Evolutionary conservation across 2,888 invertebrate species (phyloP).

Genomic region (Cerastis rubricosa): DNA sequence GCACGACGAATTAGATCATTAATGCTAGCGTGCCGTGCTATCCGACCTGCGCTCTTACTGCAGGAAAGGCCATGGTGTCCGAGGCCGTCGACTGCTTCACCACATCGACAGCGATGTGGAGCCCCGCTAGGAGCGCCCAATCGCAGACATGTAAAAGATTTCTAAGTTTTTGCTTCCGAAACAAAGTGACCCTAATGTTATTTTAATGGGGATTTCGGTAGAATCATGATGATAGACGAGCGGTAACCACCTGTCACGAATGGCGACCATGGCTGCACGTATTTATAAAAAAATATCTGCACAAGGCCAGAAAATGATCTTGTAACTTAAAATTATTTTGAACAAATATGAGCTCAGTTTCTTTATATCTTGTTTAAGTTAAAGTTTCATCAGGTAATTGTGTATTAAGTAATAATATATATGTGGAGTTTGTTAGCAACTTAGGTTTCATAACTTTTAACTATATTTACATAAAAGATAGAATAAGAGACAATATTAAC

Average conservation of each 20-base stretch:
- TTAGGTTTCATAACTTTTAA: not conserved
- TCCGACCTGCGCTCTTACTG: no score
- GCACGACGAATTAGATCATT: no score
- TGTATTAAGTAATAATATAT: not conserved
- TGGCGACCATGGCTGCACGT: constrained; percentile 27
- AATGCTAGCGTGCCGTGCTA: no score
- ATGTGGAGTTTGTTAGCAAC: not conserved
- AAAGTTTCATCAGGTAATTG: not conserved
- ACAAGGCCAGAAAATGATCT: constrained; percentile 47
- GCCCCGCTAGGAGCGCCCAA: no score
- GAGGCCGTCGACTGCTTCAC: no score
- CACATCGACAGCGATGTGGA: no score
- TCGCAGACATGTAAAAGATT: no score
- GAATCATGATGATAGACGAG: constrained; percentile 45
- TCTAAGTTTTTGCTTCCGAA: constrained; percentile 62
- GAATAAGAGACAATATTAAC: no score
- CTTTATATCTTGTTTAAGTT: not conserved
- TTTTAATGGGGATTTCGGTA: constrained; percentile 62
- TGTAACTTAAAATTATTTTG: constrained; percentile 16
- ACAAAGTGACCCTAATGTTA: constrained; percentile 66
- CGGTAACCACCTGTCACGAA: constrained; percentile 63
- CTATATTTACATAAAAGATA: not conserved
- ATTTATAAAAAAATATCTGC: constrained; percentile 21
- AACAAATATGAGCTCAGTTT: not conserved
- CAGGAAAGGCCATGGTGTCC: no score